Evolutionary conservation across 2,888 invertebrate species (phyloP), one percentile per base, ranked within the genome.

Genomic region (Aleiodes alternator): DNA sequence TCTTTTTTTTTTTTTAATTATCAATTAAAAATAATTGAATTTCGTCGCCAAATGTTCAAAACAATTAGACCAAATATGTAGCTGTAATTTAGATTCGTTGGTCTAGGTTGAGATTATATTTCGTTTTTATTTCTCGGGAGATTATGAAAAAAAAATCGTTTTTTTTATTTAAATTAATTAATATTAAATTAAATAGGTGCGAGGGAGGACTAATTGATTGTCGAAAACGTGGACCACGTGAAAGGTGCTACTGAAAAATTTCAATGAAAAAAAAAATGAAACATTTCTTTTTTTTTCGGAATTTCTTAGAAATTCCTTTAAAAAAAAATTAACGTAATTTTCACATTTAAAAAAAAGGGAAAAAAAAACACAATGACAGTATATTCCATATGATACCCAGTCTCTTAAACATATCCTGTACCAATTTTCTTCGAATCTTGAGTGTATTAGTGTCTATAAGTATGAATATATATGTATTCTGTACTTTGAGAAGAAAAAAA

Each of bases 51-150:
- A 51, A 55, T 57, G 59, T 71, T 71, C 59, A 14, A 59, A 55
- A 71, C 23, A 71, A 71, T 71, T 59, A 71, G 71, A 71, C 71
- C 71, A 71, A 71, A 71, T 71, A 71, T 71, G 48, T 71, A 71
- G 71, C 14, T 56, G 71, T 71, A 71, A 71, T 71, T 48, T 71
- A 57, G 48, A 71, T 11, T 71, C 71, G 57, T 59, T 71, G 71
- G 71, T 71, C 57, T 71, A 59, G 57, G 57, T 71, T 71, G 59
- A 71, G 56, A 57, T 71, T 71, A 71, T 57, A 57, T 71, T 57
- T 57, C 16, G 23, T 43, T 71, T 34, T 48, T 48, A 71, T 50
- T 48, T 50, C 50, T 31, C 12, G 34, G 51, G 12, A 61, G 59
- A 51, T 34, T 23, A 51, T 57, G 29, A 61, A 50, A 51, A 50